phyloP scores from a whole-genome alignment of 1,140 invertebrate species.

The Ooceraea biroi region DNA sequence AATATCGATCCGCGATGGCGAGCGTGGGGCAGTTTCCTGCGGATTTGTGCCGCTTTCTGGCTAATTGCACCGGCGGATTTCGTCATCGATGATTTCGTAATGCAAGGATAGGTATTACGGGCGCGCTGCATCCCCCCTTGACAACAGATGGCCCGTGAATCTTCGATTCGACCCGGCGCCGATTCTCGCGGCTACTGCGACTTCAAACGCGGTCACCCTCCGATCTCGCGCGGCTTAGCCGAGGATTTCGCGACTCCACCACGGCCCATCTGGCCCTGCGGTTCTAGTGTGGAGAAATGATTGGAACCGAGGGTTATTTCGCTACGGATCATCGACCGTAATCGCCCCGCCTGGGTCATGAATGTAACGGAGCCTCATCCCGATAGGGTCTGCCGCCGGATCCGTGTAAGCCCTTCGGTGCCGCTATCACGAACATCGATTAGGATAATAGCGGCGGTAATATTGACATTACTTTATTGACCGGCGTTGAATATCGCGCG shows the following conservation, averaged over 20 bases:
- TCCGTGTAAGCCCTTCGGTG: conserved; percentile 51
- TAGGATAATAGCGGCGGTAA: conserved; percentile 74
- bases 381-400: conserved; percentile 50
- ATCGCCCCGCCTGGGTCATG: conserved; percentile 63
- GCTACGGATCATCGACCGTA: conserved; percentile 72
- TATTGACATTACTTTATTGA: conserved; percentile 68
- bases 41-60: conserved; percentile 47
- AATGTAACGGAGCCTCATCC: conserved; percentile 58
- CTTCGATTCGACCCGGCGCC: conserved; percentile 56
- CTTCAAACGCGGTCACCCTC: conserved; percentile 60
- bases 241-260: conserved; percentile 69
- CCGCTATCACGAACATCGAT: conserved; percentile 68
- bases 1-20: conserved; percentile 39
- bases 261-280: conserved; percentile 71
- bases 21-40: conserved; percentile 1
- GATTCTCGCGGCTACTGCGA: conserved; percentile 45
- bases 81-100: conserved; percentile 60
- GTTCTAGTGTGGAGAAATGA: conserved; percentile 69
- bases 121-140: not conserved
- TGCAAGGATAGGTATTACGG: conserved; percentile 42
- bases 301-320: conserved; percentile 72
- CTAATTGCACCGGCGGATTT: conserved; percentile 50
- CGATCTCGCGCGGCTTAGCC: conserved; percentile 60
- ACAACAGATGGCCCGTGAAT: conserved; percentile 74
- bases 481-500: conserved; percentile 14